Evolutionary conservation across 2,113 vertebrate genomes (phyloP).

Genomic region (Pagrus major): DNA sequence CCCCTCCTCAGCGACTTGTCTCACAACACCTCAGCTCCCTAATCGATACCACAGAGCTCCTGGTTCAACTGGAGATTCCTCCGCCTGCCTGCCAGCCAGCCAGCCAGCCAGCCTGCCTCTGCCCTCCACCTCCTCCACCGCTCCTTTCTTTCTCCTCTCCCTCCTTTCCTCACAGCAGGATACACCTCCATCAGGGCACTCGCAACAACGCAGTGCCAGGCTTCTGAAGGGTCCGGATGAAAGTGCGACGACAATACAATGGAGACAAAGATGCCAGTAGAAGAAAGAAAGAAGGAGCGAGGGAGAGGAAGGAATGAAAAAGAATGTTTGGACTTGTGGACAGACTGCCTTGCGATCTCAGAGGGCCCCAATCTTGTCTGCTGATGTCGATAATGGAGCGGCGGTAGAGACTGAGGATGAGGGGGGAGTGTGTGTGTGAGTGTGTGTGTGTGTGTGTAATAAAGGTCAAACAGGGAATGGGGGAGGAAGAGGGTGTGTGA

Average conservation of each 20-base stretch:
- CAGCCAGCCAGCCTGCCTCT: conserved; percentile 19
- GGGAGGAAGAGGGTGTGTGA: conserved; percentile 17
- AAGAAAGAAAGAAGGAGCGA: conserved; percentile 44
- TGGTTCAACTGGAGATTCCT: conserved; percentile 66
- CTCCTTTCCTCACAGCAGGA: conserved; percentile 75
- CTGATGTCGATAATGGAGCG: conserved; percentile 77
- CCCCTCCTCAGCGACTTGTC: conserved; percentile 65
- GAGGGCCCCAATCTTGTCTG: conserved; percentile 72
- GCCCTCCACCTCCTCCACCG: conserved; percentile 11
- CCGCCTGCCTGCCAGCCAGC: conserved; percentile 42
- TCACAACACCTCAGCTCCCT: conserved; percentile 75
- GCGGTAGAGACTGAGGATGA: conserved; percentile 35
- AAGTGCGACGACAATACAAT: conserved; percentile 74
- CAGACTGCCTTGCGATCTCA: conserved; percentile 67
- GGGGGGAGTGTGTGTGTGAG: conserved; percentile 22
- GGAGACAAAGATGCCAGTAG: conserved; percentile 51
- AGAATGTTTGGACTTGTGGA: conserved; percentile 77
- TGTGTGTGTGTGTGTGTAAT: conserved; percentile 40
- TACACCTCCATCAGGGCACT: conserved; percentile 68
- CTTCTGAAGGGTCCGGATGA: conserved; percentile 79
- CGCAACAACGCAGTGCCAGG: conserved; percentile 40
- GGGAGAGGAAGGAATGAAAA: conserved; percentile 56
- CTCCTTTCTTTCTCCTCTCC: conserved; percentile 47
- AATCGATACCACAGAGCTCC: conserved; percentile 76
- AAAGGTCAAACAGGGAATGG: conserved; percentile 55